Conservation (phyloP, 2,113 vertebrate species). For the Chaetops frenatus region DNA sequence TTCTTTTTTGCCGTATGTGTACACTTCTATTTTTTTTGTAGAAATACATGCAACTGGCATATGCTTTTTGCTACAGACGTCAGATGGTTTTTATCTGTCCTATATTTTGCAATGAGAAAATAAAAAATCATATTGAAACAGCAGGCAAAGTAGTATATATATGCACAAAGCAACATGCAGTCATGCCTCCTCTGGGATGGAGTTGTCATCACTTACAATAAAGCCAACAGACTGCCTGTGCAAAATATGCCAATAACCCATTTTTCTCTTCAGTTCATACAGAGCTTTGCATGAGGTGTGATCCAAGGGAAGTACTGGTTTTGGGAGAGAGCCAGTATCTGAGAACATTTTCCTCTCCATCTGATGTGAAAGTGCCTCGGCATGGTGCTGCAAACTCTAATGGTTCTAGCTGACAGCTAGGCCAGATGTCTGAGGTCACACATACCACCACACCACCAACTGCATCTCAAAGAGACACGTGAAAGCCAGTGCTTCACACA, state of each 20-base stretch:
- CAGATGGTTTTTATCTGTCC: not conserved
- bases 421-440: slow-evolving; percentile 32
- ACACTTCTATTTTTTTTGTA: not conserved
- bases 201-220: not conserved
- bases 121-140: slow-evolving; percentile 29
- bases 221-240: slow-evolving; percentile 11
- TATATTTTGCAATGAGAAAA: not conserved
- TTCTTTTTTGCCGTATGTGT: not conserved
- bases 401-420: not conserved
- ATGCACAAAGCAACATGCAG: not conserved
- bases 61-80: not conserved
- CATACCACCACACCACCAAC: not conserved
- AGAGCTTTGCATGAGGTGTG: not conserved
- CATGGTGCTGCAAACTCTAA: not conserved
- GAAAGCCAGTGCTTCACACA: not conserved
- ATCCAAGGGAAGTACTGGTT: not conserved
- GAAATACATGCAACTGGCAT: not conserved
- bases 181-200: not conserved
- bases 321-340: not conserved
- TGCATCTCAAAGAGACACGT: not conserved
- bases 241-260: not conserved
- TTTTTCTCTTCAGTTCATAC: slow-evolving; percentile 21
- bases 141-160: not conserved
- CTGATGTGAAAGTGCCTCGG: not conserved
- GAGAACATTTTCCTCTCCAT: slow-evolving; percentile 43